A percentile compares a stretch with the other conserved stretches of the same genome.
These are phyloP conservation scores for Pipistrellus kuhlii DNA, from an alignment of 2,797 vertebrate species.

Conservation along the genomic window DNA sequence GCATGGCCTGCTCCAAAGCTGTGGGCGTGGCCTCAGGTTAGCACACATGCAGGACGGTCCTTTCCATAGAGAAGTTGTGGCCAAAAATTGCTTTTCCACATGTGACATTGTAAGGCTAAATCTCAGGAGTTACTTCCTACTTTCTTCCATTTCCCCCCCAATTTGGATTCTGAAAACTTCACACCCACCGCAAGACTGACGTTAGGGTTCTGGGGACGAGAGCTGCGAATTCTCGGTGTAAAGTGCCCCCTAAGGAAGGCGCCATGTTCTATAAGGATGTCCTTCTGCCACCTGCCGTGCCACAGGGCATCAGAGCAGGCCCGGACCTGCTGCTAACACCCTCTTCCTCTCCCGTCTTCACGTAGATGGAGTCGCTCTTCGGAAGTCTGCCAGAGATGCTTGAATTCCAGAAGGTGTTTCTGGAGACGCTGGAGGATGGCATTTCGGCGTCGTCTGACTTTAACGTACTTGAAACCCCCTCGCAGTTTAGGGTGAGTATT, in stretches of 20 bases:
- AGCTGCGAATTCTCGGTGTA: too few species aligned
- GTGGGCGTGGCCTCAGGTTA: rapidly evolving
- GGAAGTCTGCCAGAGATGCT: constrained; percentile 98
- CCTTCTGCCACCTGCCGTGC: background rate
- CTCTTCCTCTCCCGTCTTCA: constrained; percentile 27
- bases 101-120: background rate
- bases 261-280: background rate
- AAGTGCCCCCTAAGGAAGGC: background rate
- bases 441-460: constrained; percentile 95
- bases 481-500: constrained; percentile 94
- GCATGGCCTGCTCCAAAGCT: background rate
- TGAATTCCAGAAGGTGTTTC: constrained; percentile 97
- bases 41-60: rapidly evolving
- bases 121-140: background rate
- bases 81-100: background rate
- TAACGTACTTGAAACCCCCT: constrained; percentile 93
- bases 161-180: background rate
- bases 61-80: background rate
- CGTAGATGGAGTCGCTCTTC: constrained; percentile 97
- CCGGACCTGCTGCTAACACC: background rate
- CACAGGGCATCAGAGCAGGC: background rate
- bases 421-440: constrained; percentile 97
- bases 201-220: background rate
- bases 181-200: background rate
- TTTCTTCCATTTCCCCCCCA: background rate